These are phyloP conservation scores for Babyrousa celebensis DNA, from an alignment of 2,797 vertebrate genomes.

Conservation along the genomic window DNA sequence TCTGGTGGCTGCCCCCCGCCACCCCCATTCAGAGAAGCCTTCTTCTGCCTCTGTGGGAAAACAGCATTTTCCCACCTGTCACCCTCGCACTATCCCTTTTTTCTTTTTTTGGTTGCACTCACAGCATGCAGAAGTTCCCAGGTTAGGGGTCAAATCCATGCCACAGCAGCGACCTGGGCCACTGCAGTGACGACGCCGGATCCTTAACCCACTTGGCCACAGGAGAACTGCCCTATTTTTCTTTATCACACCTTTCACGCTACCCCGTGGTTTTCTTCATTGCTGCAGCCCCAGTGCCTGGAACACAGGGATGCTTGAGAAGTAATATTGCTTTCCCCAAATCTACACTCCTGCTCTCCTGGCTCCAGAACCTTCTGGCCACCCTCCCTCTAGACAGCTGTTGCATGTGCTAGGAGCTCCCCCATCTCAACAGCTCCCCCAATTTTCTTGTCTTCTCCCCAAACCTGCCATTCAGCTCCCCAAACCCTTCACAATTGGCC, in stretches of 20 bases:
- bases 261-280: accelerated
- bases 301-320: background rate
- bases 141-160: too few relatives aligned
- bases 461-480: background rate
- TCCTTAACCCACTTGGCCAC: too few relatives aligned
- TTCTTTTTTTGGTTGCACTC: background rate
- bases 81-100: background rate
- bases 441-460: background rate
- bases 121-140: too few relatives aligned
- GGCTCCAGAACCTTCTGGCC: background rate
- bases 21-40: background rate
- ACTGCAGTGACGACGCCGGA: too few relatives aligned
- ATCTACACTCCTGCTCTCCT: background rate
- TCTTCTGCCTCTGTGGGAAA: background rate
- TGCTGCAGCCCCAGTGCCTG: background rate
- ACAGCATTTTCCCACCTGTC: background rate
- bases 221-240: background rate
- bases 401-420: background rate
- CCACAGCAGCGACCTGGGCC: too few relatives aligned
- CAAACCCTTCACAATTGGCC: background rate
- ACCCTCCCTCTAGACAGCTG: background rate
- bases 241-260: background rate
- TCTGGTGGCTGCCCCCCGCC: too few relatives aligned
- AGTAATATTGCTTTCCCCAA: background rate
- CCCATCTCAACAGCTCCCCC: background rate